Evolutionary conservation across 1,140 invertebrate species (phyloP), one percentile per base, ranked within the genome.

Genomic region (Triops longicaudatus): DNA sequence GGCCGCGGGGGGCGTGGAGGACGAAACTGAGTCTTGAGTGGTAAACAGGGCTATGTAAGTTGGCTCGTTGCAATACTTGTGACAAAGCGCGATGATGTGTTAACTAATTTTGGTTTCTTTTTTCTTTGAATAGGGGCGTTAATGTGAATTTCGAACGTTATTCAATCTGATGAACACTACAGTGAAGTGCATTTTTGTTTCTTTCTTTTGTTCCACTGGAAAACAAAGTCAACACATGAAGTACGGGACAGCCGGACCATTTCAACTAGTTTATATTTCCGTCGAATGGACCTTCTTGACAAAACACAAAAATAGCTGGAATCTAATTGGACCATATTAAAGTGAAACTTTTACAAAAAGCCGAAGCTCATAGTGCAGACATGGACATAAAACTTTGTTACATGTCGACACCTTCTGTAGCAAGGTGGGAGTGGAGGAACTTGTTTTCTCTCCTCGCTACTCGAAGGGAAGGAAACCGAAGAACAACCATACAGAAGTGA

Each of bases 181-280:
- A 63, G 50, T 63, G 50, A 63, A 63, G 50, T 63, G 50, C 50
- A 63, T 63, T n/a, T 63, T 63, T 63, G 10, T 63, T n/a, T 63
- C 17, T 63, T 17, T 17, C 14, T 63, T 63, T 63, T 63, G 50
- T 63, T 63, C 22, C 14, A 6, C 14, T 9, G 50, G 22, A 63
- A 63, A 63, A 22, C 50, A 63, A 63, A 22, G 50, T 63, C 22
- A 63, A 63, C n/a, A 63, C 50, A 63, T 6, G 22, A 63, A 63
- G 17, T n/a, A 17, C 14, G 50, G 17, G 22, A 63, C n/a, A 11
- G 4, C 50, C n/a, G 50, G 50, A 63, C 4, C 50, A 63, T 63
- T 22, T 63, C 50, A 63, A 63, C n/a, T n/a, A 4, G 50, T 63
- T 63, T 14, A 10, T 22, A n/a, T 63, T 63, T 63, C 14, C 50